Conservation (phyloP, 2,113 vertebrate species). For the Channa argus region DNA sequence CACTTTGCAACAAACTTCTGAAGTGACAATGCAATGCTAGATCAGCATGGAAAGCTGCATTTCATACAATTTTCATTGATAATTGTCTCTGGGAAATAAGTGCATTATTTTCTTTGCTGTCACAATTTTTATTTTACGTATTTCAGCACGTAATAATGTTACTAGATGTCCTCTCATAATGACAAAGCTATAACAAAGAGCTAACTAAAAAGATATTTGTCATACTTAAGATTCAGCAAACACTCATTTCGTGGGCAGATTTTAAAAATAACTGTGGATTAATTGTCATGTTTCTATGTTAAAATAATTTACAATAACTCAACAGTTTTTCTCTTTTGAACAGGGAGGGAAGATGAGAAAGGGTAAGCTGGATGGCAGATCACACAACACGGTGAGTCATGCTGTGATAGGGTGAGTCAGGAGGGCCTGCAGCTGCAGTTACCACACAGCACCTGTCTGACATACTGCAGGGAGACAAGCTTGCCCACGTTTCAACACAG, state of each 20-base stretch:
- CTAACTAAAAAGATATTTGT: no score
- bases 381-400: conserved; percentile 60
- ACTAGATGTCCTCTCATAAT: background rate
- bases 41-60: background rate
- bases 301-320: conserved; percentile 12
- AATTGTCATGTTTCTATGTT: background rate
- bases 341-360: conserved; percentile 19
- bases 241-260: background rate
- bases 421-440: conserved; percentile 32
- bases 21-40: background rate
- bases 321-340: background rate
- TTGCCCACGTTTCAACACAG: conserved; percentile 15
- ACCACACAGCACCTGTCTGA: conserved; percentile 34
- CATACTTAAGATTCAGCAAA: background rate
- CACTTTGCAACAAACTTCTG: background rate
- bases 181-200: background rate
- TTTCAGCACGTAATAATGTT: background rate
- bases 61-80: background rate
- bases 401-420: conserved; percentile 58
- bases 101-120: background rate
- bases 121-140: no score
- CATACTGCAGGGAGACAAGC: conserved; percentile 42
- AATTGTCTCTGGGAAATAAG: no score
- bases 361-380: conserved; percentile 43
- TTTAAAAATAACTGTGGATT: background rate